Base-by-base conservation (phyloP, 2,797 vertebrate species). In the Schizopygopsis pylzovi region DNA sequence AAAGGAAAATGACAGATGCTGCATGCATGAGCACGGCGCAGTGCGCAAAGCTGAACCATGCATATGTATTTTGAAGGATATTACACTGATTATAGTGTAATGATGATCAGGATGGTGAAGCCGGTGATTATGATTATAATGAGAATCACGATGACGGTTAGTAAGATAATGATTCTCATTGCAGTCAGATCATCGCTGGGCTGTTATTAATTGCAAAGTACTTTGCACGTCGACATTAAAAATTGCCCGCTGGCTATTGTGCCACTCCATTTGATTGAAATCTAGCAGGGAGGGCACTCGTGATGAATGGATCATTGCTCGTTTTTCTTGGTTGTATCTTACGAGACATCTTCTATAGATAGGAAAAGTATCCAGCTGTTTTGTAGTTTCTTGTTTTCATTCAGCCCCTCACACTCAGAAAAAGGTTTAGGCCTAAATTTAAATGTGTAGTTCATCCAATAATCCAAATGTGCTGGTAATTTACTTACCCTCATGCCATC, bases 121-220 rank as follows among this genome's bases (percentile, higher is more conserved):
- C 90, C 86, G 85, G 87, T 91, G 87, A 92, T 94, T 87, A 87
- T 70, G 91, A 93, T 93, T 92, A 91, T 94, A 83, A 85, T 94
- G 91, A 91, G 90, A 87, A 88, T 89, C 91, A 92, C 89, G 92
- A 92, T 93, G 92, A 92, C 90, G 90, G 92, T 94, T 80, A 70
- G 85, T 70, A 16, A 78, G 80, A 84, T 78, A 68, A 88, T 79
- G 85, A 88, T 73, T 85, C 82, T 89, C 83, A 83, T 73, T 79
- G 54, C 80, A 52, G 83, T 88, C 76, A 81, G 59, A 84, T 86
- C 80, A 78, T 87, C 25, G 84, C 68, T 20, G 41, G 81, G 65
- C 73, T 45, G 13, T 87, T 86, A 89, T 85, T 88, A 90, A 89
- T 90, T 84, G 81, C 82, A 37, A 87, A 79, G 75, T 63, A 81